These are phyloP conservation scores for Halichoeres trimaculatus DNA, from an alignment of 2,113 vertebrate genomes.

Conservation along the genomic window DNA sequence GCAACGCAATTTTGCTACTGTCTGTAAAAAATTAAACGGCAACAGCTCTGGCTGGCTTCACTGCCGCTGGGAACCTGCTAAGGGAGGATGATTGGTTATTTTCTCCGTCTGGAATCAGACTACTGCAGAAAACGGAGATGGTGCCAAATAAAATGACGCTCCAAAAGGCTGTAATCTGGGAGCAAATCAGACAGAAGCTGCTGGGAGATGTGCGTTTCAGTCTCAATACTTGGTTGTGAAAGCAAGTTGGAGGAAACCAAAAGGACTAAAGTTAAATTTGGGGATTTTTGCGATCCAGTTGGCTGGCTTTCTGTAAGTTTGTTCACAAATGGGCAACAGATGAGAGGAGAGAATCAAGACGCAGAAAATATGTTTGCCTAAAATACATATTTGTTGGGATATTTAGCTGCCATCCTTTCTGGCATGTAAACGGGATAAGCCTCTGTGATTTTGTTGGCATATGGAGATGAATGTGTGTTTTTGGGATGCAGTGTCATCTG, in stretches of 20 bases:
- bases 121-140: constrained; percentile 15
- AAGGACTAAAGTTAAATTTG: constrained; percentile 20
- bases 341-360: constrained; percentile 3
- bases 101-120: constrained; percentile 43
- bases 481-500: neutral
- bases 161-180: constrained; percentile 52
- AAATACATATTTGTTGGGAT: constrained; percentile 20
- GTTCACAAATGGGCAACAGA: constrained; percentile 19
- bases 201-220: constrained; percentile 45
- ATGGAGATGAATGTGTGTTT: constrained; percentile 8
- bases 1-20: no score
- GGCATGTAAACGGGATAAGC: constrained; percentile 23
- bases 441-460: neutral
- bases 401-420: constrained; percentile 9
- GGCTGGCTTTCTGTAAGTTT: constrained; percentile 1
- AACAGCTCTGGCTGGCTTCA: constrained; percentile 17
- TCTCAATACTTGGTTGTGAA: constrained; percentile 9
- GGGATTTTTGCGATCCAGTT: constrained; percentile 21
- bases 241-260: constrained; percentile 28
- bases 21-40: neutral
- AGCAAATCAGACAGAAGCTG: constrained; percentile 46
- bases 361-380: constrained; percentile 13
- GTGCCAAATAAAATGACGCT: constrained; percentile 51
- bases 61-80: constrained; percentile 18
- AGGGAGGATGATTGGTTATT: constrained; percentile 47